These are phyloP conservation scores for Neodiprion lecontei DNA, from an alignment of 1,140 invertebrate species.

Conservation along the genomic window DNA sequence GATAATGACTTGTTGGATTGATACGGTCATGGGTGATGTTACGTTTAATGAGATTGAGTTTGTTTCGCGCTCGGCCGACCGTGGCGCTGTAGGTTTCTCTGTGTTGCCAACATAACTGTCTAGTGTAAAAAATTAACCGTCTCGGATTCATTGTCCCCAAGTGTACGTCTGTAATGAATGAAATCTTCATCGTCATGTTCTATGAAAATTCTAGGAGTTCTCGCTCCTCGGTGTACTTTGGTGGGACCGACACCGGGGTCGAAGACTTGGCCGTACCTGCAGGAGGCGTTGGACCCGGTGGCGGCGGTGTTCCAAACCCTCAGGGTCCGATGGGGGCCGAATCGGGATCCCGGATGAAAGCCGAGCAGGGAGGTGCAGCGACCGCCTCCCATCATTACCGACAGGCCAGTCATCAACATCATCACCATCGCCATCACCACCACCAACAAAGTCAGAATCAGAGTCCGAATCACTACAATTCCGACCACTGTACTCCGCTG, in stretches of 20 bases:
- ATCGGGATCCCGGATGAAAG: slow-evolving; percentile 42
- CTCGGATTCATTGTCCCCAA: no score
- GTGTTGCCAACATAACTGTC: no score
- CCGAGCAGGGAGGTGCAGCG: slow-evolving; percentile 43
- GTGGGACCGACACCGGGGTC: slow-evolving; percentile 30
- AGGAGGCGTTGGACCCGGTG: slow-evolving; percentile 39
- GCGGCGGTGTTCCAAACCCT: slow-evolving; percentile 20
- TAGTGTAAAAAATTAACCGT: no score
- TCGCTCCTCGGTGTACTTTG: slow-evolving; percentile 52
- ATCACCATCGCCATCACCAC: slow-evolving; percentile 39
- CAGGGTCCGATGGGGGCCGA: slow-evolving; percentile 38
- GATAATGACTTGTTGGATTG: no score
- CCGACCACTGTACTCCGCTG: slow-evolving; percentile 24
- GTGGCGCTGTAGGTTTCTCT: no score
- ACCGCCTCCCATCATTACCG: slow-evolving; percentile 39
- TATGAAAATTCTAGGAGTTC: slow-evolving; percentile 40
- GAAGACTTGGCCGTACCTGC: slow-evolving; percentile 40
- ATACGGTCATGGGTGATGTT: no score
- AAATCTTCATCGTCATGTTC: no score
- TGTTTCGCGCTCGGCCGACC: no score
- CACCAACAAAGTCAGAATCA: slow-evolving; percentile 47
- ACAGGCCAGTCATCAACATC: slow-evolving; percentile 44
- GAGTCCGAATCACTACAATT: slow-evolving; percentile 13
- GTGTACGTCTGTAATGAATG: no score
- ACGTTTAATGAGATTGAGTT: no score